Base-by-base conservation (phyloP, 1,140 invertebrate genomes). In the Cydia pomonella region DNA sequence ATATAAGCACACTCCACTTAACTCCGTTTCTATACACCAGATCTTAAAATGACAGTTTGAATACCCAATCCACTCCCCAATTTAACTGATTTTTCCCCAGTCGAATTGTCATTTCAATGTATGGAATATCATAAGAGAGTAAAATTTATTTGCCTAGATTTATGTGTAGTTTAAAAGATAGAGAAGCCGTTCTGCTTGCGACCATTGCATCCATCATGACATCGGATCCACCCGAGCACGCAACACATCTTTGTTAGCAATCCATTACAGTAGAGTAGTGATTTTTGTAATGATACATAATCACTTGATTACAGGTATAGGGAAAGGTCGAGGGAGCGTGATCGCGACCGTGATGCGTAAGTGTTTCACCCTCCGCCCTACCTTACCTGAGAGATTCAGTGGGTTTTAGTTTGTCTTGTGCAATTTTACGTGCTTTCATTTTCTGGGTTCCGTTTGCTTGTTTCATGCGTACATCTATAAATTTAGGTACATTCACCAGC, bases 281-380 rank as follows among this genome's bases (percentile, higher is more conserved):
- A 33, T 62, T 73, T 63, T 47, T 72, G 18, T 75, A 76, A 76
- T 77, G 74, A 29, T 76, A 76, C 73, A 79, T 81, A 75, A 80
- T 83, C 79, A 64, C 47, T 87, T 85, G 79, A 84, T 93, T 92
- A 76, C 92, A 93, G 93, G 88, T 93, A 93, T 88, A 92, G 92
- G 82, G 93, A 94, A 88, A 88, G 94, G 74, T 94, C 94, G 73
- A 93, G 94, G 77, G 95, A 96, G 75, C 90, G 95, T 73, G 95
- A 96, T 81, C 94, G 95, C 79, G 95, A 96, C 82, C 94, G 95
- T 85, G 95, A 96, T 83, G 93, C 95, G 84, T 95, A 95, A 93
- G 94, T 93, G 86, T 87, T 87, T 9, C 27, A 29, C 63, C 64
- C 64, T 69, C 29, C 16, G 64, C 64, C 64, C 64, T 69, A 69